These are phyloP conservation scores for Campoletis sonorensis DNA, from an alignment of 1,140 invertebrate species.

Conservation along the genomic window DNA sequence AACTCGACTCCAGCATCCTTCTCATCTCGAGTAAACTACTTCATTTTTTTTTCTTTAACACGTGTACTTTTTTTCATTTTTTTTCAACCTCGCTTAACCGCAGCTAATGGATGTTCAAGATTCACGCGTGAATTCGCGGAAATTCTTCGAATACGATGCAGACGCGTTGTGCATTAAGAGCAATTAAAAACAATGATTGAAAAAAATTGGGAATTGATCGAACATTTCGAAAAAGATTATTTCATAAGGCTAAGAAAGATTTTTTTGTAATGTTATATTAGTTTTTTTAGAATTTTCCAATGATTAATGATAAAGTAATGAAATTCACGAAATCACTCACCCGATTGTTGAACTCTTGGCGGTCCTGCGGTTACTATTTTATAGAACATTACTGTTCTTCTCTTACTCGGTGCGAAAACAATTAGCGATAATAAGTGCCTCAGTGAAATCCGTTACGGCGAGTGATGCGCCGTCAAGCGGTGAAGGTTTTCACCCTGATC, in stretches of 20 bases:
- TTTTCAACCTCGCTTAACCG: conserved; percentile 51
- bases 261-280: too few relatives aligned
- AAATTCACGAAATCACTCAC: too few relatives aligned
- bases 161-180: conserved; percentile 13
- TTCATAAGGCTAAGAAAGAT: not conserved
- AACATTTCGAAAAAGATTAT: not conserved
- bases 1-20: conserved; percentile 15
- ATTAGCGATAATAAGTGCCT: conserved; percentile 62
- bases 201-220: not conserved
- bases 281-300: too few relatives aligned
- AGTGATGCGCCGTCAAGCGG: conserved; percentile 40
- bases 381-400: not conserved
- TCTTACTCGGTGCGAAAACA: conserved; percentile 55
- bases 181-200: conserved; percentile 40
- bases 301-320: too few relatives aligned
- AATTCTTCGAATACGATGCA: conserved; percentile 59
- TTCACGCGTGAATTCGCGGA: conserved; percentile 37
- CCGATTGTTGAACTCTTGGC: too few relatives aligned
- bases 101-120: conserved; percentile 61
- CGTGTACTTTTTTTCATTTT: conserved; percentile 62
- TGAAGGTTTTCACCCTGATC: conserved; percentile 8
- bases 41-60: conserved; percentile 65
- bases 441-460: conserved; percentile 53
- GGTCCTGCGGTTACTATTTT: too few relatives aligned
- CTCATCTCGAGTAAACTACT: conserved; percentile 41